Evolutionary conservation across 2,888 invertebrate genomes (phyloP).

Genomic region (Lypha dubia): DNA sequence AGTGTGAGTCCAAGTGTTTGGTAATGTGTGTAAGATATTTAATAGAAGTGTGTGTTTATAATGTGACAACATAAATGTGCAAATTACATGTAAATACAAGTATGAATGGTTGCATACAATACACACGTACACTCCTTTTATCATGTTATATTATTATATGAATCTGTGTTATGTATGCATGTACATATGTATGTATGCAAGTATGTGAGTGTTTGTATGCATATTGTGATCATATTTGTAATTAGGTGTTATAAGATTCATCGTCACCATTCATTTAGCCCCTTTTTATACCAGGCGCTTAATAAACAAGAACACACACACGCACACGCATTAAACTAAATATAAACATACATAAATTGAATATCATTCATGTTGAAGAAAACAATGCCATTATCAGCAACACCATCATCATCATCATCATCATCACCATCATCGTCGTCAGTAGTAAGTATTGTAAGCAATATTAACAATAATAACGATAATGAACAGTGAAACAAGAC

Average conservation of each 20-base stretch:
- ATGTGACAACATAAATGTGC: conserved; percentile 68
- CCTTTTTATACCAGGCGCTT: conserved; percentile 21
- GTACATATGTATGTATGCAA: neutral
- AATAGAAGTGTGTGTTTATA: conserved; percentile 59
- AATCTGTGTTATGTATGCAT: neutral
- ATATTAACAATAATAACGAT: conserved; percentile 33
- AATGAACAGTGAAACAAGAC: conserved; percentile 40
- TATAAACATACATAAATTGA: conserved; percentile 31
- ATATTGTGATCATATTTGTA: conserved; percentile 55
- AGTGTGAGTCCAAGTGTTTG: neutral
- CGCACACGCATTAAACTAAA: neutral
- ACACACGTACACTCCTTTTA: conserved; percentile 8
- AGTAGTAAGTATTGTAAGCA: conserved; percentile 4
- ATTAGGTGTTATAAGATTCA: conserved; percentile 71
- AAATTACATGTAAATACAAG: conserved; percentile 70
- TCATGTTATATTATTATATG: neutral
- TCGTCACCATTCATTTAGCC: conserved; percentile 54
- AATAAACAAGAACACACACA: conserved; percentile 14
- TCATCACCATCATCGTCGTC: conserved; percentile 12
- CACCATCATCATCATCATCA: conserved; percentile 12
- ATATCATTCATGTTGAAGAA: conserved; percentile 33
- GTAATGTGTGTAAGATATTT: neutral
- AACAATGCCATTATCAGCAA: conserved; percentile 18
- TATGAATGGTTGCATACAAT: conserved; percentile 40
- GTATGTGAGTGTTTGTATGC: conserved; percentile 18